Percentiles rank a stretch among this genome's conserved stretches.
phyloP scores from a whole-genome alignment of 2,888 invertebrate genomes.

The Reticulitermes lucifugus region DNA sequence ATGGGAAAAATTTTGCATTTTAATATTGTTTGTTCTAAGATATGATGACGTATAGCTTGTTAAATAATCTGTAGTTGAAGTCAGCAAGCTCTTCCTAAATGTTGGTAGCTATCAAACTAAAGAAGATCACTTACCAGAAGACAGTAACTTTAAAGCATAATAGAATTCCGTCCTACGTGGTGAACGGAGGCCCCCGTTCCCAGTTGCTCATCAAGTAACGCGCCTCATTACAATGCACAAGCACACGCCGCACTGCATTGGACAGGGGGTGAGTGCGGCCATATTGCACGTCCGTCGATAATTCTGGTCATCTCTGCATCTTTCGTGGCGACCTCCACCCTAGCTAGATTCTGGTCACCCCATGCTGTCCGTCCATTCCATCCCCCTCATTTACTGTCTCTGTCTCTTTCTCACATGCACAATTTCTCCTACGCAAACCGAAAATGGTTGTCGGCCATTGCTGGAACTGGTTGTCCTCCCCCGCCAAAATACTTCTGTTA shows the following conservation, averaged over 20 bases:
- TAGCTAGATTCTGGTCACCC: not conserved
- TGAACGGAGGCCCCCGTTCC: not conserved
- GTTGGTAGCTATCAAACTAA: too few species aligned
- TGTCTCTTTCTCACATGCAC: slow-evolving; percentile 2
- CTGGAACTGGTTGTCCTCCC: slow-evolving; percentile 14
- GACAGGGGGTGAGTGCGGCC: not conserved
- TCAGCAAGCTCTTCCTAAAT: too few species aligned
- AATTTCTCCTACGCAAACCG: slow-evolving; percentile 6
- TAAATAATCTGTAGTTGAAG: too few species aligned
- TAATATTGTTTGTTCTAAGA: too few species aligned
- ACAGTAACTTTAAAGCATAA: too few species aligned
- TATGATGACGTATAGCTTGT: too few species aligned
- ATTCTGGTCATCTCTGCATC: slow-evolving; percentile 1
- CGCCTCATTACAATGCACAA: not conserved
- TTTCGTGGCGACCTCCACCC: not conserved
- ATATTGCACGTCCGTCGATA: slow-evolving; percentile 5
- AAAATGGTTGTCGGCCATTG: slow-evolving; percentile 16
- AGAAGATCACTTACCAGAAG: too few species aligned
- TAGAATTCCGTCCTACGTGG: too few species aligned
- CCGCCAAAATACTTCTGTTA: slow-evolving; percentile 16
- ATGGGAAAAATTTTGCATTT: too few species aligned
- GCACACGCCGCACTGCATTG: not conserved
- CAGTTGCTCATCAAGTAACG: not conserved
- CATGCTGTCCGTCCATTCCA: not conserved
- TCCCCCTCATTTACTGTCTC: not conserved